Evolutionary conservation across 2,797 vertebrate species (phyloP), one percentile per base, ranked within the genome.

Genomic region (Ptychadena robeensis): DNA sequence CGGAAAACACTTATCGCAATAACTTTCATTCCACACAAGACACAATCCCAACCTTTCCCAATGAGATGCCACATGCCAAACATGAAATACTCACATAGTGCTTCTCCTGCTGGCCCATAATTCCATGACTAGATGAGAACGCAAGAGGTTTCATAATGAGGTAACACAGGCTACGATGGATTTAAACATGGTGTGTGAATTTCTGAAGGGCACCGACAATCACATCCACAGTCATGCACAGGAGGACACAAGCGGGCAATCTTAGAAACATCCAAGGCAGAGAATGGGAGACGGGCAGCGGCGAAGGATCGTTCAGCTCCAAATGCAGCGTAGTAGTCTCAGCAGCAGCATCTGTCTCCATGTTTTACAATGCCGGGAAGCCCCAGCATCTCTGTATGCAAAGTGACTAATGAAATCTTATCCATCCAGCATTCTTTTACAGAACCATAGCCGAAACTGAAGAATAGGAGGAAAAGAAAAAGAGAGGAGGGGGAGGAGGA

Each of bases 111-210:
- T 98, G 97, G 93, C 95, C 96, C 93, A 94, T 94, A 96, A 97
- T 95, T 96, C 96, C 97, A 98, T 98, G 97, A 93, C 94, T 94
- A 93, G 96, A 96, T 93, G 96, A 92, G 88, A 95, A 89, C 92
- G 96, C 96, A 95, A 98, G 97, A 91, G 98, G 97, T 95, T 98
- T 99, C 97, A 99, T 99, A 95, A 94, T 96, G 96, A 95, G 95
- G 92, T 92, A 94, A 94, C 92, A 91, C 93, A 92, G 89, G 90
- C 93, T 89, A 91, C 91, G 91, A 88, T 92, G 90, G 94, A 94
- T 94, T 94, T 94, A 94, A 94, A 93, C 97, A 98, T 98, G 94
- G 95, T 96, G 95, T 89, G 90, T 87, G 89, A 88, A 90, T 89
- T 90, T 88, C 90, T 92, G 86, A 91, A 87, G 89, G 91, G 91